A percentile compares a stretch with the other conserved stretches of the same genome.
These are phyloP conservation scores for Amblyornis subalaris DNA, from an alignment of 2,113 vertebrate species.

Conservation along the genomic window DNA sequence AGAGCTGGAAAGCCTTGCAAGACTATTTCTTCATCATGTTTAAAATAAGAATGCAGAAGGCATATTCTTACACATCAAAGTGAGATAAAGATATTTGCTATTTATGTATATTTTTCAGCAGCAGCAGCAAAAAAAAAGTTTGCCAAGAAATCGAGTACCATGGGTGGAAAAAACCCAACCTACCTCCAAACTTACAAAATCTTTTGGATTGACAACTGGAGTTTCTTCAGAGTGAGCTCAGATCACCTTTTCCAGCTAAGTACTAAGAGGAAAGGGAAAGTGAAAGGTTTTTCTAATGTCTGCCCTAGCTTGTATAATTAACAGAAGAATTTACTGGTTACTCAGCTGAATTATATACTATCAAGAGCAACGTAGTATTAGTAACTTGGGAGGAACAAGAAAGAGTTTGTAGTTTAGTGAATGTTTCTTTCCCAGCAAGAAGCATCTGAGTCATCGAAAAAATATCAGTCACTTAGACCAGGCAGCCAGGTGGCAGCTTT, in stretches of 20 bases:
- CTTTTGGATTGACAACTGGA: neutral
- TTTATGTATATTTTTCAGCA: neutral
- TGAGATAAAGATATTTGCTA: neutral
- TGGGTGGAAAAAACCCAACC: neutral
- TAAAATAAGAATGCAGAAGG: neutral
- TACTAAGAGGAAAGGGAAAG: neutral
- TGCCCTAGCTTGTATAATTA: neutral
- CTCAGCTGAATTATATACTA: neutral
- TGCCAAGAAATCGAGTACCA: neutral
- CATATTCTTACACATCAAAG: neutral
- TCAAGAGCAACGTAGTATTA: neutral
- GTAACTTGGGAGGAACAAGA: neutral
- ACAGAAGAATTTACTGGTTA: neutral
- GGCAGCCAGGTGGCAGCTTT: neutral
- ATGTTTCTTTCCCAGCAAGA: neutral
- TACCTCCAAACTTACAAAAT: neutral
- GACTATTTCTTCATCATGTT: neutral
- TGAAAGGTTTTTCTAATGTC: neutral
- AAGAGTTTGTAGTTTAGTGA: neutral
- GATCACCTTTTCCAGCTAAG: neutral
- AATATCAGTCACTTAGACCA: neutral
- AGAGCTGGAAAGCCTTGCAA: neutral
- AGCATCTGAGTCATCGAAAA: neutral
- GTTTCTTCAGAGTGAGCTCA: neutral
- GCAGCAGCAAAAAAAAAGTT: neutral